phyloP scores from a whole-genome alignment of 2,888 invertebrate species.

The Netelia melanura region DNA sequence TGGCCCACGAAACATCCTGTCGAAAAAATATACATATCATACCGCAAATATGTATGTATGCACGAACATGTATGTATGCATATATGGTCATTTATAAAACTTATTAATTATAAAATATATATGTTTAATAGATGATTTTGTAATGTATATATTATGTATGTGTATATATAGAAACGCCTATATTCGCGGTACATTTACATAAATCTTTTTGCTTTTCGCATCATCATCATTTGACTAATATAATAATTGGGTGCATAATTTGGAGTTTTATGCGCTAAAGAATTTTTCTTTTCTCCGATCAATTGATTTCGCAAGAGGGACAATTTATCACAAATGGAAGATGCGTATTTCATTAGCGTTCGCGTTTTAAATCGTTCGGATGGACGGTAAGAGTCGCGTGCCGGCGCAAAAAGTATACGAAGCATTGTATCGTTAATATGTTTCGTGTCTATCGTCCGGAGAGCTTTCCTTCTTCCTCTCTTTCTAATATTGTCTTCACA shows the following conservation, averaged over 20 bases:
- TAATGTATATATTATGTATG: constrained; percentile 52
- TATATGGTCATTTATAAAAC: constrained; percentile 77
- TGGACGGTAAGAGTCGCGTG: constrained; percentile 54
- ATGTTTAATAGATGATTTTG: constrained; percentile 58
- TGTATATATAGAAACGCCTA: constrained; percentile 56
- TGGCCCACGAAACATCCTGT: constrained; percentile 52
- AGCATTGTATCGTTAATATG: background rate
- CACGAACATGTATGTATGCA: constrained; percentile 62
- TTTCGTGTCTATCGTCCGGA: background rate
- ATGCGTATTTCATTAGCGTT: constrained; percentile 22
- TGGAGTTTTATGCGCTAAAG: background rate
- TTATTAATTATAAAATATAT: constrained; percentile 73
- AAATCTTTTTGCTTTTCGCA: constrained; percentile 37
- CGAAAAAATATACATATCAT: constrained; percentile 62
- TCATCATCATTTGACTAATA: constrained; percentile 6
- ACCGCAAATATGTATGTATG: constrained; percentile 58
- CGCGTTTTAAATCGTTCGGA: constrained; percentile 36
- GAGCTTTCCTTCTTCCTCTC: background rate
- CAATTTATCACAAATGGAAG: background rate
- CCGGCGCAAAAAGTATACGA: constrained; percentile 1
- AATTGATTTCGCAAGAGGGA: background rate
- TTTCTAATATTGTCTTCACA: background rate
- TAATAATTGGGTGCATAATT: constrained; percentile 4
- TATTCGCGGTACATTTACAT: constrained; percentile 37
- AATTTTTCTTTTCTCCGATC: background rate